Evolutionary conservation across 1,140 invertebrate genomes (phyloP).

Genomic region (Dufourea novaeangliae): DNA sequence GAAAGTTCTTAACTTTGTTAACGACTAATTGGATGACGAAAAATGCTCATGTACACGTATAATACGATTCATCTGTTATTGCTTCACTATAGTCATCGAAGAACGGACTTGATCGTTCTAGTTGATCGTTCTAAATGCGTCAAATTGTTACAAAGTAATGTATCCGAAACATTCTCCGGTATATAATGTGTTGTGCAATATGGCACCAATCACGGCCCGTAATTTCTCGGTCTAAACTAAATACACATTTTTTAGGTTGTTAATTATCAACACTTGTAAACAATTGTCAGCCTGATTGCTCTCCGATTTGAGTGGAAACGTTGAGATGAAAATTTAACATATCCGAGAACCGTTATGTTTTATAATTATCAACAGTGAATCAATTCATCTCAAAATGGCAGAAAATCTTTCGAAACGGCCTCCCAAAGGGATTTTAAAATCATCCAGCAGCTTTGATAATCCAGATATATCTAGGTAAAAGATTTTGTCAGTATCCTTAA

Average conservation of each 20-base stretch:
- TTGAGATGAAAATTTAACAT: slow-evolving; percentile 21
- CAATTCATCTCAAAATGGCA: slow-evolving; percentile 72
- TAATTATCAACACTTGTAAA: slow-evolving; percentile 23
- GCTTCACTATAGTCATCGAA: neutral
- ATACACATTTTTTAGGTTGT: slow-evolving; percentile 15
- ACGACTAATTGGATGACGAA: neutral
- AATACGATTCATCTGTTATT: neutral
- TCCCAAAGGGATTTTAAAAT: slow-evolving; percentile 95
- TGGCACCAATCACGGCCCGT: slow-evolving; percentile 27
- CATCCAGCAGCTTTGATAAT: slow-evolving; percentile 93
- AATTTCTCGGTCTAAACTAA: slow-evolving; percentile 20
- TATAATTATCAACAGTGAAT: slow-evolving; percentile 42
- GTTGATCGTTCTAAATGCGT: neutral
- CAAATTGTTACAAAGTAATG: slow-evolving; percentile 6
- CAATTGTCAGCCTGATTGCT: neutral
- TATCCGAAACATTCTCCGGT: neutral
- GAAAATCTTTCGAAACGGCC: slow-evolving; percentile 84
- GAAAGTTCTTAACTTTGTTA: slow-evolving; percentile 1
- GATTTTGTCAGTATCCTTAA: slow-evolving; percentile 27
- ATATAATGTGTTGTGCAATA: slow-evolving; percentile 25
- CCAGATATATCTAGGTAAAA: slow-evolving; percentile 83
- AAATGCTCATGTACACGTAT: neutral
- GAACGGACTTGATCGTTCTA: neutral
- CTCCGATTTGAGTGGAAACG: slow-evolving; percentile 10
- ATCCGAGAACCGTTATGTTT: slow-evolving; percentile 24